Evolutionary conservation across 2,888 invertebrate genomes (phyloP), one percentile per base, ranked within the genome.

Genomic region (Pachliopta kotzebuea): DNA sequence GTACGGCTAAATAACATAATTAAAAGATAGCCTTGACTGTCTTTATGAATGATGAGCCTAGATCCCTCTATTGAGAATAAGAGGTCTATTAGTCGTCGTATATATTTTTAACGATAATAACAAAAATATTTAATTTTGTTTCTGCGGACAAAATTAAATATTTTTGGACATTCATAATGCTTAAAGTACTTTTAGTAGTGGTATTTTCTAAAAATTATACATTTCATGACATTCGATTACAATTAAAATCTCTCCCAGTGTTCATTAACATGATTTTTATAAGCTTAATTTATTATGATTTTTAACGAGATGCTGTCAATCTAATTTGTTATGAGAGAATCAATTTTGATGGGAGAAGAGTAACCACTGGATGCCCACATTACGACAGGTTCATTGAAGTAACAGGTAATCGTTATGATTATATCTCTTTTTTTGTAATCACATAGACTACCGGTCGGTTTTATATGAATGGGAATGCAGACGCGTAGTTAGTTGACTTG

Each of bases 371-470:
- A 42, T 57, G n/a, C 0, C 37, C 53, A 37, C 21, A 45, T 21
- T 20, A 23, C 24, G 58, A 31, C 59, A 60, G 31, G 52, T 60
- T 60, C 23, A 23, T 20, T 21, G 29, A 21, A 31, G 31, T 21
- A 52, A 52, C 37, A 20, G 17, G 59, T 60, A 52, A 60, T 60
- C 21, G 31, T 31, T 31, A 60, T 31, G 21, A 31, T 60, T 21
- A 59, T 31, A 58, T 49, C 0, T 49, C 2, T 7, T 52, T 52
- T 29, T 26, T 59, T 37, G 3, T 26, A 42, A 52, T 23, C 58
- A 57, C 53, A 26, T 45, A 31, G 60, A 31, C 52, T 50, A 56
- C 56, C 37, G 52, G 31, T 49, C 42, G 26, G 60, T 50, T 20
- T 56, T n/a, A 52, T 52, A 23, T 20, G 49, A 59, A 57, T 57